Evolutionary conservation across 2,888 invertebrate species (phyloP), one percentile per base, ranked within the genome.

Genomic region (Chalcosyrphus nemorum): DNA sequence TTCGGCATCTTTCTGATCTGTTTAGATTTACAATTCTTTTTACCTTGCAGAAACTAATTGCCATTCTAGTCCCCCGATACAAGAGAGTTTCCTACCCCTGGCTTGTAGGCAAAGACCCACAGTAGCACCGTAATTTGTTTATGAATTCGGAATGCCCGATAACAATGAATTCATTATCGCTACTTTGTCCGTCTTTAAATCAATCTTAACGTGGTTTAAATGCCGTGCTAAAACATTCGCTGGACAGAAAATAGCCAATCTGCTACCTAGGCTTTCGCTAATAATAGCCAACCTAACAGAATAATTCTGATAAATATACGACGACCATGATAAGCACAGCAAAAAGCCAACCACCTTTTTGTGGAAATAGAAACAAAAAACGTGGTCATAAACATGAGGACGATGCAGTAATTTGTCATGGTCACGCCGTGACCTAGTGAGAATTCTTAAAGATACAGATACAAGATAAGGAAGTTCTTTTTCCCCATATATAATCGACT

Each of bases 391-490:
- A 17, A 13, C 13, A 41, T 21, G 45, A 19, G 47, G 47, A 24
- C 6, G 27, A 52, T 52, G 27, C n/a, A 15, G 27, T 6, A 15
- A 52, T 29, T 7, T 15, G 29, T 52, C 27, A 52, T 52, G 21
- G 52, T 15, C 52, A 52, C 52, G 52, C 29, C 6, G 27, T 52
- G 52, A 52, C 52, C 52, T 29, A 52, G 15, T 52, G 15, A 29
- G 52, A 15, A 50, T 27, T 9, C 1, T 13, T 6, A 6, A n/a
- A 29, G 11, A 52, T 15, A 29, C 27, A 52, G 7, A 29, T 9
- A 32, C 9, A 6, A 52, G 52, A 52, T 52, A 52, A 47, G 29
- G 52, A 13, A 13, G 29, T 52, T 52, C 27, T n/a, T 52, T 13
- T 24, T 3, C 45, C 1, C 2, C 19, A 45, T 45, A 17, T 1